phyloP scores from a whole-genome alignment of 1,140 invertebrate genomes.

The Eriocheir sinensis region DNA sequence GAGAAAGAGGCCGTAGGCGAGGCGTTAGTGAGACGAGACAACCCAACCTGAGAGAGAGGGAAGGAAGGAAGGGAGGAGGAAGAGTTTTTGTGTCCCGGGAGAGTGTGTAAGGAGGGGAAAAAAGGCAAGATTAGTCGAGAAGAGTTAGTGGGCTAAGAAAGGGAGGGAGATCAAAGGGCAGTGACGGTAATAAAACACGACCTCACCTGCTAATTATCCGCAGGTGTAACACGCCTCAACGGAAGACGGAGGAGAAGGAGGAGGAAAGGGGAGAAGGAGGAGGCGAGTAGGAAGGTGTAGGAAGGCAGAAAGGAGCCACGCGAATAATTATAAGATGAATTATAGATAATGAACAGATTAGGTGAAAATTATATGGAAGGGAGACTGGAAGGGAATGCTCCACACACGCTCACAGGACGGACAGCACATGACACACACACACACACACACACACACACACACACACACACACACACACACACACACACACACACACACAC shows the following conservation, averaged over 20 bases:
- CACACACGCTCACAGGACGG: not conserved
- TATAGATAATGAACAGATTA: slow-evolving; percentile 60
- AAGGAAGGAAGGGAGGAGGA: not conserved
- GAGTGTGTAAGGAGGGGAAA: not conserved
- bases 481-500: slow-evolving; percentile 18
- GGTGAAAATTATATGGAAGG: slow-evolving; percentile 48
- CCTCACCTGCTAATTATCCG: slow-evolving; percentile 67
- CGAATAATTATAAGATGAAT: slow-evolving; percentile 41
- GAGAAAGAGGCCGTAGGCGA: not conserved
- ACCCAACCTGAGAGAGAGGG: not conserved
- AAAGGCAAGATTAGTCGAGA: not conserved
- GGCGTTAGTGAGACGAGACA: not conserved
- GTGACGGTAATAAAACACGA: slow-evolving; percentile 63
- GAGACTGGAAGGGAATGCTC: not conserved
- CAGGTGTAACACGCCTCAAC: slow-evolving; percentile 58
- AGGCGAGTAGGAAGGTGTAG: not conserved
- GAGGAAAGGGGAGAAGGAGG: not conserved
- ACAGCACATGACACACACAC: not conserved
- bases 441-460: slow-evolving; percentile 46
- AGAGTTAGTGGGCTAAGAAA: slow-evolving; percentile 7
- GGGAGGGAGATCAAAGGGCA: slow-evolving; percentile 63
- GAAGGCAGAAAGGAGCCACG: not conserved
- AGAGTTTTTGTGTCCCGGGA: slow-evolving; percentile 1
- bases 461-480: slow-evolving; percentile 50
- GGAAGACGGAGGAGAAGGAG: slow-evolving; percentile 17